Percentiles rank a stretch among this genome's conserved stretches.
Conservation (phyloP, 2,888 invertebrate species). For the Synergus gifuensis region DNA sequence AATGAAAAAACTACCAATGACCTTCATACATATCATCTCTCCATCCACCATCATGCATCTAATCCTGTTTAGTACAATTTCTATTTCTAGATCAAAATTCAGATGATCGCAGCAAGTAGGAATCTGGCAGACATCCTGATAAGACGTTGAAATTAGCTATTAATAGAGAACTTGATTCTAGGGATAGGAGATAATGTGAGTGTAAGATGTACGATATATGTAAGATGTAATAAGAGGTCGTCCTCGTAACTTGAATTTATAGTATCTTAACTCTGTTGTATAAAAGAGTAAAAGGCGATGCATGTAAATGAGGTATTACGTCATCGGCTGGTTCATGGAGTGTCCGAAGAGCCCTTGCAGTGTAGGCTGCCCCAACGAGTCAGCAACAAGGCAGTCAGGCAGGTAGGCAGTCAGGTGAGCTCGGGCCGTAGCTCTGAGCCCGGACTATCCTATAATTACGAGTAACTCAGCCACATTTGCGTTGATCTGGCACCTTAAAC, state of each 20-base stretch:
- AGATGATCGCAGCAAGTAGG: background rate
- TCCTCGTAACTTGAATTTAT: conserved; percentile 25
- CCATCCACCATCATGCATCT: background rate
- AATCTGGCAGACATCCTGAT: background rate
- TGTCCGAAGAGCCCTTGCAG: conserved; percentile 53
- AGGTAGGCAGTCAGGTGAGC: conserved; percentile 62
- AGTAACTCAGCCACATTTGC: conserved; percentile 78
- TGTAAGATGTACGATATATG: background rate
- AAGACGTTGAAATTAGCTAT: background rate
- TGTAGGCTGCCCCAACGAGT: conserved; percentile 58
- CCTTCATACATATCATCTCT: no score
- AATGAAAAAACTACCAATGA: no score
- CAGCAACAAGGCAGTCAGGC: conserved; percentile 65
- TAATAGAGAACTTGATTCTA: background rate
- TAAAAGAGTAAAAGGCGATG: conserved; percentile 26
- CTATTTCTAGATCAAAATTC: background rate
- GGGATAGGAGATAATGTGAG: background rate
- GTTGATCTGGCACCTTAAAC: conserved; percentile 78
- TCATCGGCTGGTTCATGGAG: conserved; percentile 33
- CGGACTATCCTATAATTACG: conserved; percentile 77
- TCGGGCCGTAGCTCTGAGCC: conserved; percentile 66
- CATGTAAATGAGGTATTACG: conserved; percentile 36
- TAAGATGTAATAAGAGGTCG: background rate
- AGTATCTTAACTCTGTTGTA: conserved; percentile 19
- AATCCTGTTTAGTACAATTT: background rate